Evolutionary conservation across 2,113 vertebrate species (phyloP).

Genomic region (Herpailurus yagouaroundi): DNA sequence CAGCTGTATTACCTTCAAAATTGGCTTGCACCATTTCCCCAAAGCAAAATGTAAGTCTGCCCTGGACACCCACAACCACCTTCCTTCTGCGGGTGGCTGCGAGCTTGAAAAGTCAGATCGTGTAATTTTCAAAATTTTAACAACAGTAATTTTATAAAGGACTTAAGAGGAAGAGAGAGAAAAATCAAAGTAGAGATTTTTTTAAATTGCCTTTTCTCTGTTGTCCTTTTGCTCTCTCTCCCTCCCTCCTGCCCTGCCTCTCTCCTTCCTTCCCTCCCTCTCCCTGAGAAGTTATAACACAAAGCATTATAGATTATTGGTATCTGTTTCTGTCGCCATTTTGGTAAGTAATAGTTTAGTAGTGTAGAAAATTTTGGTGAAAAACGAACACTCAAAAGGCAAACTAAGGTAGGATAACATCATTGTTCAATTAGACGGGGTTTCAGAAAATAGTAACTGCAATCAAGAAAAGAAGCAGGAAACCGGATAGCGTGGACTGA

Average conservation of each 20-base stretch:
- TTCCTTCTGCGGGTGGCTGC: background rate
- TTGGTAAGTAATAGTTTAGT: slow-evolving; percentile 27
- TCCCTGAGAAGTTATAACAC: background rate
- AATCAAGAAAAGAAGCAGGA: slow-evolving; percentile 77
- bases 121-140: slow-evolving; percentile 19
- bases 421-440: slow-evolving; percentile 35
- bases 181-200: slow-evolving; percentile 9
- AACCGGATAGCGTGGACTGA: slow-evolving; percentile 76
- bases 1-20: slow-evolving; percentile 68
- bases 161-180: background rate
- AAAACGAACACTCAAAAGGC: background rate
- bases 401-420: background rate
- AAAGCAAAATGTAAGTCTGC: slow-evolving; percentile 63
- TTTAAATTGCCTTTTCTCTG: background rate
- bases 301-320: background rate
- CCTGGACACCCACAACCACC: background rate
- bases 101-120: background rate
- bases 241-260: background rate
- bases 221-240: background rate
- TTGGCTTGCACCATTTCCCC: slow-evolving; percentile 47
- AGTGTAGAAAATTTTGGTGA: background rate
- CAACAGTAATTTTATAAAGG: slow-evolving; percentile 15
- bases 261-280: background rate
- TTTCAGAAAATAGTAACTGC: slow-evolving; percentile 75
- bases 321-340: slow-evolving; percentile 31